Conservation (phyloP, 2,888 invertebrate species). For the Leptopilina syphax region DNA sequence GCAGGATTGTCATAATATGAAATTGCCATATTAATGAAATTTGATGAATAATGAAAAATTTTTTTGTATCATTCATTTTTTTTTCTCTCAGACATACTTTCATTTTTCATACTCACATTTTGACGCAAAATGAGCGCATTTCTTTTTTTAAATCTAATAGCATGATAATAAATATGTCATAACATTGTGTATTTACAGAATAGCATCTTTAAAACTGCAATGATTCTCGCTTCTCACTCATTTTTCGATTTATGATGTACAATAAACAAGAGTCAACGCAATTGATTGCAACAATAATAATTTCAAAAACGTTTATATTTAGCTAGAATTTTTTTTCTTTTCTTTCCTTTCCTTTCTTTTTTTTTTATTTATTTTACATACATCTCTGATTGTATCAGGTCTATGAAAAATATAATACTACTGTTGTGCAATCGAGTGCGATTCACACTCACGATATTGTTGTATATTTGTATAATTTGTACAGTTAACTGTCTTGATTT, state of each 20-base stretch:
- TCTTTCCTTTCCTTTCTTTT: not conserved
- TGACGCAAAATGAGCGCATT: not conserved
- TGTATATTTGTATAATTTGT: slow-evolving; percentile 69
- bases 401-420: slow-evolving; percentile 77
- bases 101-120: slow-evolving; percentile 10
- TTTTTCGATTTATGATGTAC: slow-evolving; percentile 2
- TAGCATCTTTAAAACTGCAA: slow-evolving; percentile 32
- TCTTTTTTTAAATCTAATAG: slow-evolving; percentile 17
- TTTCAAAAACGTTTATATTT: slow-evolving; percentile 21
- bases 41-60: slow-evolving; percentile 32
- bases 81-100: slow-evolving; percentile 20
- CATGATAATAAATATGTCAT: slow-evolving; percentile 36
- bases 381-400: slow-evolving; percentile 64
- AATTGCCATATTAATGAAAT: slow-evolving; percentile 13
- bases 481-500: slow-evolving; percentile 68
- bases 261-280: slow-evolving; percentile 39
- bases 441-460: slow-evolving; percentile 49
- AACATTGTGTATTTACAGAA: slow-evolving; percentile 38
- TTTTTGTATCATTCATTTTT: not conserved
- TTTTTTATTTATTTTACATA: slow-evolving; percentile 20
- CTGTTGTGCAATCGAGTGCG: slow-evolving; percentile 71
- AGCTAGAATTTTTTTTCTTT: not conserved
- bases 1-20: slow-evolving; percentile 12
- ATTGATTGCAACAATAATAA: slow-evolving; percentile 41
- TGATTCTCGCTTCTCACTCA: slow-evolving; percentile 24